phyloP scores from a whole-genome alignment of 2,888 invertebrate species.

The Apantesis nais region DNA sequence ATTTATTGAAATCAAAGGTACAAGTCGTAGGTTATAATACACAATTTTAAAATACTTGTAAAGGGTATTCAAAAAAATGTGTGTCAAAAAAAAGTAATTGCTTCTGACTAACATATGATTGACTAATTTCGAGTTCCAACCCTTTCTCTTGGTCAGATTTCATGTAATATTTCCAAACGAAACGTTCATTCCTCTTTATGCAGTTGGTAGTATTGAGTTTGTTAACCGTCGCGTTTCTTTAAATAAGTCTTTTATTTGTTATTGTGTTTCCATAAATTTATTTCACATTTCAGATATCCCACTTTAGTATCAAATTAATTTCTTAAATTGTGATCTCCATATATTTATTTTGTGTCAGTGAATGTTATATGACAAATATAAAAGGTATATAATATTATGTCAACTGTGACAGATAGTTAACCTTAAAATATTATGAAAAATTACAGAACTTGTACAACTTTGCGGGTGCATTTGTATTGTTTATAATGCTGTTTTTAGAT shows the following conservation, averaged over 20 bases:
- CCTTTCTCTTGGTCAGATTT: neutral
- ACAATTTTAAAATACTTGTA: too few relatives aligned
- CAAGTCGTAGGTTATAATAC: too few relatives aligned
- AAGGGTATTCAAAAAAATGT: too few relatives aligned
- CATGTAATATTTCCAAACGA: constrained; percentile 8
- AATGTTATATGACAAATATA: constrained; percentile 7
- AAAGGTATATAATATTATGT: constrained; percentile 47
- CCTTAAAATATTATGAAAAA: constrained; percentile 47
- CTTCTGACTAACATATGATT: too few relatives aligned
- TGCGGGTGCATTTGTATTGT: constrained; percentile 40
- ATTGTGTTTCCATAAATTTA: constrained; percentile 22
- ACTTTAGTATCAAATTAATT: constrained; percentile 7
- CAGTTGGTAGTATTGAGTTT: constrained; percentile 24
- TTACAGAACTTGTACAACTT: constrained; percentile 44
- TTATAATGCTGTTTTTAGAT: constrained; percentile 68
- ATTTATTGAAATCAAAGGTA: too few relatives aligned
- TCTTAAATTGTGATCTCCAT: neutral
- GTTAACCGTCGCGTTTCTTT: constrained; percentile 43
- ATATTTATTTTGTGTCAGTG: neutral
- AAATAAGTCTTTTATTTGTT: constrained; percentile 36
- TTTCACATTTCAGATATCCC: neutral
- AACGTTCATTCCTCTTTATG: neutral
- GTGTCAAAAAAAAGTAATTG: too few relatives aligned
- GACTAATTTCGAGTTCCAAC: too few relatives aligned
- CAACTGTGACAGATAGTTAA: constrained; percentile 50